A percentile compares a stretch with the other conserved stretches of the same genome.
Evolutionary conservation across 2,888 invertebrate genomes (phyloP).

Genomic region (Leptura quadrifasciata): DNA sequence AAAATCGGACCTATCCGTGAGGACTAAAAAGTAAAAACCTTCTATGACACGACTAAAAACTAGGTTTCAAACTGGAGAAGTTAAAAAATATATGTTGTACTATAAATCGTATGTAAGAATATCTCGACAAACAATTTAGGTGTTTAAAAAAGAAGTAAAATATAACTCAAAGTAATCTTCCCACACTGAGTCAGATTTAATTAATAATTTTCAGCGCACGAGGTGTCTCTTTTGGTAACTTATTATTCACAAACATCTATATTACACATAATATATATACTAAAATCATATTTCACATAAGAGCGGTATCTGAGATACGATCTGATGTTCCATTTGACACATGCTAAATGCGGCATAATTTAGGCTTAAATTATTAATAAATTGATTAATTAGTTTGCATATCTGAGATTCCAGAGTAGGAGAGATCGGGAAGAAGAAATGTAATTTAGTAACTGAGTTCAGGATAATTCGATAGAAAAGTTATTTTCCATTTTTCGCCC

Average conservation of each 20-base stretch:
- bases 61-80: no score
- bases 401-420: neutral
- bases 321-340: slow-evolving; percentile 10
- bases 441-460: no score
- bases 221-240: neutral
- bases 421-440: neutral
- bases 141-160: no score
- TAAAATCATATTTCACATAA: slow-evolving; percentile 10
- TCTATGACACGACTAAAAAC: no score
- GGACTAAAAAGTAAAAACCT: no score
- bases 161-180: no score
- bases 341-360: slow-evolving; percentile 13
- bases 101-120: no score
- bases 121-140: no score
- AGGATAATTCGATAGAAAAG: neutral
- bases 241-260: slow-evolving; percentile 26
- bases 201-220: neutral
- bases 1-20: no score
- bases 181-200: neutral
- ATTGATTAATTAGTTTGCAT: slow-evolving; percentile 23
- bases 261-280: neutral
- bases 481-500: neutral
- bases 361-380: slow-evolving; percentile 13
- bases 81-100: no score
- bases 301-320: neutral